Evolutionary conservation across 2,888 invertebrate species (phyloP), one percentile per base, ranked within the genome.

Genomic region (Napeogenes sylphis): DNA sequence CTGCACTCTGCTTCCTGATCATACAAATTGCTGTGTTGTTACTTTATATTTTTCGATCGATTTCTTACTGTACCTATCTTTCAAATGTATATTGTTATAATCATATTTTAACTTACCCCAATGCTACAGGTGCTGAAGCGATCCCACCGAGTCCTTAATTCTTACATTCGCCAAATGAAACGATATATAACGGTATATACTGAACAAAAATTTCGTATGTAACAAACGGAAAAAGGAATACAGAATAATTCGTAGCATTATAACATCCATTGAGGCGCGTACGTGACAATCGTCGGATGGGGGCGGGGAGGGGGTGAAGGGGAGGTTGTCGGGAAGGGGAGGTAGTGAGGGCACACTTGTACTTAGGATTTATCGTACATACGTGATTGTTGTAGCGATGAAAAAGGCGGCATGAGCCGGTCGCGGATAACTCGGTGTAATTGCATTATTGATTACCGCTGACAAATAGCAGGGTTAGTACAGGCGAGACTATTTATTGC

Each of bases 181-280:
- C 38, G 47, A 33, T 30, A 21, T 38, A 55, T n/a, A n/a, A n/a
- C n/a, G n/a, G 21, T 21, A 21, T 21, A 21, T 21, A 14, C 21
- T 45, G 53, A 33, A 45, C 10, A 45, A 56, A 59, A 60, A 63
- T 47, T 55, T 63, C 60, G 55, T 60, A 63, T 60, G 63, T 68
- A 66, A 63, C 65, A 64, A 72, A 69, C 69, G 70, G 69, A 70
- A 71, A 75, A 76, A 73, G 73, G 73, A 74, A 75, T 73, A 75
- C 73, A 73, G 73, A 79, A 79, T 78, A 76, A 79, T 78, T 78
- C 71, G 72, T 68, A 73, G 76, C 77, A 77, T 83, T 80, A 82
- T 77, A 80, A 74, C 78, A 74, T 70, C 74, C 76, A 78, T 73
- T 73, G 80, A 75, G 70, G 71, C 72, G 66, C 51, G 75, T 74